These are phyloP conservation scores for Neodontobutis hainanensis DNA, from an alignment of 2,113 vertebrate genomes.

Conservation along the genomic window DNA sequence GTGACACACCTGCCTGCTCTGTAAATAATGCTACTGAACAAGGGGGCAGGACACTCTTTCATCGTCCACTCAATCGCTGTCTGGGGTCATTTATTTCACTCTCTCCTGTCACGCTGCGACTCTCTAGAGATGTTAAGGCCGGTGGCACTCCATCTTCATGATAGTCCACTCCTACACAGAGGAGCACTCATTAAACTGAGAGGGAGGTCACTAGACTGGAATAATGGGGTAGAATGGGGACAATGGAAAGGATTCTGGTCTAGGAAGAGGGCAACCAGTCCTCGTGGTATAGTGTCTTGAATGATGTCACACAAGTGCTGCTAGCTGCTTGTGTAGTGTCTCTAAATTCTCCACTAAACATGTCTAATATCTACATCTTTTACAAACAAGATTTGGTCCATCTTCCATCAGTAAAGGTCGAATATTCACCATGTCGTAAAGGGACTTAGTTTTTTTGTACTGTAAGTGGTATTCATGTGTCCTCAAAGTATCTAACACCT, in stretches of 20 bases:
- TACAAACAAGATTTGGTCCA: no score
- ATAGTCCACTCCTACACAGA: slow-evolving; percentile 53
- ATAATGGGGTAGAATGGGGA: slow-evolving; percentile 12
- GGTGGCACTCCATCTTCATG: slow-evolving; percentile 66
- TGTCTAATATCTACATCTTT: no score
- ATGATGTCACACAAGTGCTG: background rate
- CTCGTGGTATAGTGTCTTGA: background rate
- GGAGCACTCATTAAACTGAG: slow-evolving; percentile 55
- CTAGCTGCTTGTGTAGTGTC: background rate
- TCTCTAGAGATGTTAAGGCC: slow-evolving; percentile 65
- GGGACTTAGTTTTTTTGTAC: slow-evolving; percentile 40
- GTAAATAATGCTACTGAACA: slow-evolving; percentile 73
- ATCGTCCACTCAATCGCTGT: slow-evolving; percentile 76
- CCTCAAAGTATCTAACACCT: slow-evolving; percentile 14
- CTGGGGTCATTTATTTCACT: slow-evolving; percentile 76
- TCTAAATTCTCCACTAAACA: no score
- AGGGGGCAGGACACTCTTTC: slow-evolving; percentile 71
- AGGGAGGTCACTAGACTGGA: slow-evolving; percentile 33
- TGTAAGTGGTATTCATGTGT: background rate
- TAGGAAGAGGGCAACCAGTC: background rate
- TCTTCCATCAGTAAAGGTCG: no score
- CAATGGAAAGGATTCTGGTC: slow-evolving; percentile 6
- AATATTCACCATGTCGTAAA: slow-evolving; percentile 9
- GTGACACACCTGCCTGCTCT: slow-evolving; percentile 39
- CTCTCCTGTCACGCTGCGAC: slow-evolving; percentile 47